Evolutionary conservation across 2,113 vertebrate genomes (phyloP), one percentile per base, ranked within the genome.

Genomic region (Coturnix japonica): DNA sequence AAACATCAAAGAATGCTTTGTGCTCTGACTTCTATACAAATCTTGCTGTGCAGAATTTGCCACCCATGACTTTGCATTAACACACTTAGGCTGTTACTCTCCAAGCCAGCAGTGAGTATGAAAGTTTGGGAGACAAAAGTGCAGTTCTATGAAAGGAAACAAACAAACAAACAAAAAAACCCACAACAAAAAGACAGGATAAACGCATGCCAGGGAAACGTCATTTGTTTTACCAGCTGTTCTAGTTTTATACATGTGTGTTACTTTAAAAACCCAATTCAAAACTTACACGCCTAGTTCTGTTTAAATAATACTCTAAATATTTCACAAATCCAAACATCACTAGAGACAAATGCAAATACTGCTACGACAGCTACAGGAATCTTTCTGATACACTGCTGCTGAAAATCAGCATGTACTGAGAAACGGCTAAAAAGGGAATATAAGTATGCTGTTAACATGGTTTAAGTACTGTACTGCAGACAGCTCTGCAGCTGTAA

Each of bases 401-500:
- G 25, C 19, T 90, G 70, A 61, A 89, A 78, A 35, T 13, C 77
- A 74, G 43, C 4, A 35, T 56, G 77, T 74, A 85, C 46, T 51
- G 57, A 88, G 56, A 78, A 93, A 56, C 11, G 53, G 35, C 47
- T 81, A 46, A 60, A 81, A 63, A 43, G 16, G 21, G 21, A 77
- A 30, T 61, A 35, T 15, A 35, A 35, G 72, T 6, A 60, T 11
- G 64, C 11, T 35, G 70, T 64, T 84, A 57, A 67, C 1, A 2
- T 2, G 0, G 30, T 75, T 64, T 53, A 83, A 90, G 72, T 75
- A 53, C 20, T n/a, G 35, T 35, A 37, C 17, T 33, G 31, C 39
- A 67, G 57, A 90, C 7, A 90, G 73, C 65, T 35, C 53, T 67
- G 73, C 61, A 94, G 81, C 49, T 81, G 30, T 30, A 94, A 81